Evolutionary conservation across 1,140 invertebrate genomes (phyloP).

Genomic region (Cydia fagiglandana): DNA sequence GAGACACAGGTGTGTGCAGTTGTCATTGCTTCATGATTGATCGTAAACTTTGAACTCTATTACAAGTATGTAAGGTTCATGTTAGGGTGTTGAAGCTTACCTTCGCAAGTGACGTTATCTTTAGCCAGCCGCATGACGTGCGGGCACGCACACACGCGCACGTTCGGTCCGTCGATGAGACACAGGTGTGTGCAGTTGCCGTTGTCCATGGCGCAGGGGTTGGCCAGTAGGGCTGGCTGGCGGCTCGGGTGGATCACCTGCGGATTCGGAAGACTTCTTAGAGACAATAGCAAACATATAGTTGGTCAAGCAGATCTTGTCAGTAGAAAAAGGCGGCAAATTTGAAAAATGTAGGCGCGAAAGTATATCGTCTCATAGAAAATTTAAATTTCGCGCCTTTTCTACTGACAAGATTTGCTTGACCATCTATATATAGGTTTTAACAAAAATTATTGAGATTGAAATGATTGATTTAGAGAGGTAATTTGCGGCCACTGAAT

Average conservation of each 20-base stretch:
- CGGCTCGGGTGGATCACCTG: slow-evolving; percentile 89
- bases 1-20: slow-evolving; percentile 89
- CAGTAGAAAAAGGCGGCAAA: no score
- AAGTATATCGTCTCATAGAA: no score
- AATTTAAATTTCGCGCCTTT: no score
- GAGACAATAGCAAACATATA: background rate
- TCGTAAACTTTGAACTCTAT: background rate
- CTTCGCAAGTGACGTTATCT: slow-evolving; percentile 82
- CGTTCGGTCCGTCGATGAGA: slow-evolving; percentile 85
- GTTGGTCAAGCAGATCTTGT: no score
- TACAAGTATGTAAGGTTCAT: background rate
- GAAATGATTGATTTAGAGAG: no score
- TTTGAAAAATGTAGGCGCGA: no score
- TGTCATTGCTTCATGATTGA: background rate
- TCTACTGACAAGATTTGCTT: no score
- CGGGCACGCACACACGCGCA: slow-evolving; percentile 86
- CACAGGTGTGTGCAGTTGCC: slow-evolving; percentile 91
- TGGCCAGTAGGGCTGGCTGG: slow-evolving; percentile 81
- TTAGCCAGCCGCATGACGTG: slow-evolving; percentile 79
- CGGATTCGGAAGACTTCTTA: background rate
- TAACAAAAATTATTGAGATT: no score
- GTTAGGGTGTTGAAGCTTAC: slow-evolving; percentile 49
- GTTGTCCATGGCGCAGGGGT: slow-evolving; percentile 84
- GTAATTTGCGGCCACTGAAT: no score
- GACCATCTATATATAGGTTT: no score